Base-by-base conservation (phyloP, 2,113 vertebrate species). In the Aegotheles bennettii region DNA sequence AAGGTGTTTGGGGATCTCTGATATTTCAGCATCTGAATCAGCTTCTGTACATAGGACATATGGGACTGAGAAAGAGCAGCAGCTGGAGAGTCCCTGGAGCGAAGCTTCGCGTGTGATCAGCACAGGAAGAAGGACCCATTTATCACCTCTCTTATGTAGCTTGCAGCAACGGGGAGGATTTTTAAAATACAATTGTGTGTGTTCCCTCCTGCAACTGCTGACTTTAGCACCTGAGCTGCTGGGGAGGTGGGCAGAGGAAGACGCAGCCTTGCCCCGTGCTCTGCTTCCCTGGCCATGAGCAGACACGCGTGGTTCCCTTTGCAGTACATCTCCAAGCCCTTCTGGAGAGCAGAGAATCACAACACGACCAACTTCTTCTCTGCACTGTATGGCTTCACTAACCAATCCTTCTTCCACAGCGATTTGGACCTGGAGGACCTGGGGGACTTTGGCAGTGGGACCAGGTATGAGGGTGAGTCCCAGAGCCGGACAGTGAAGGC, bases 341-440 rank as follows among this genome's bases (percentile, higher is more conserved):
- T 97, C 84, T 88, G 95, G 84, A 94, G 91, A 79, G 59, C 25
- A 0, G 87, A 84, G 63, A 87, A 61, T 20, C 93, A 53, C 92
- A 97, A 86, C 47, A 54, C 42, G 0, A 96, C 95, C 71, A 87
- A 78, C 68, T 87, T 97, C 59, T 86, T 97, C 79, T 96, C 97
- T 20, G 59, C 90, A 7, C 84, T 97, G 11, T 97, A 96, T 0
- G 42, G 92, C 54, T 94, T 91, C 43, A 56, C 95, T 11, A 98
- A 98, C 85, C 90, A 83, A 16, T 97, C 97, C 40, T 96, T 98
- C 47, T 96, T 97, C 69, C 87, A 87, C 51, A 95, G 95, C 24
- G 97, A 97, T 59, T 40, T 97, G 76, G 97, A 98, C 36, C 63
- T 98, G 43, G 97, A 97, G 19, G 96, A 97, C 80, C 68, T 97